Base-by-base conservation (phyloP, 2,113 vertebrate species). In the Prochilodus magdalenae region DNA sequence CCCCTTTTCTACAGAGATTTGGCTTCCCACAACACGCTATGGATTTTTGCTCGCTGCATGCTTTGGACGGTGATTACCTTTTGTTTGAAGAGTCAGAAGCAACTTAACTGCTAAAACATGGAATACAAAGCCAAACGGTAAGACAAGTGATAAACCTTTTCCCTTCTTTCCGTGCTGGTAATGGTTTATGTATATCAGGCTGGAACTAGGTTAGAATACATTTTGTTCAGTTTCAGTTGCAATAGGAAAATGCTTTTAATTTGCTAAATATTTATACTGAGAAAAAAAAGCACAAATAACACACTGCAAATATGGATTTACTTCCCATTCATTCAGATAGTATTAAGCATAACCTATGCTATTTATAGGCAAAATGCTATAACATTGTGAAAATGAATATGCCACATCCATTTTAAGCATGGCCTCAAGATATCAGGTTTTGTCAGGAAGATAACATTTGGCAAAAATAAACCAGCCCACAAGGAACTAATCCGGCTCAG, bases 101-200 rank as follows among this genome's bases (percentile, higher is more conserved):
- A 70, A 59, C 15, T 51, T 57, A 44, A 73, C 33, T 22, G 26
- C 63, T 79, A 75, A 55, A 84, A 80, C 77, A 88, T 89, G 88
- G 75, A 77, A 77, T 71, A 57, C 72, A 80, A 79, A 29, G 81
- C 36, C 73, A 86, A 60, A 82, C 57, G 88, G 88, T 89, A 87
- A 87, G 88, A 51, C 29, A 15, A 30, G 36, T n/a, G 10, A 4
- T 26, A 4, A n/a, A 12, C 3, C 69, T 77, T 12, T 27, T 44
- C 1, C 2, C 20, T 36, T 7, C 18, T 36, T 36, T 22, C 16
- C 36, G 65, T n/a, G 33, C 20, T n/a, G 10, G 44, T 13, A 15
- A 44, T 44, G 6, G 20, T 36, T 36, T 4, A 30, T 22, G n/a
- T 44, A 44, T 70, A 24, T 70, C 33, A 44, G 36, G 10, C 13